phyloP scores from a whole-genome alignment of 2,888 invertebrate species.

The Leucania comma region DNA sequence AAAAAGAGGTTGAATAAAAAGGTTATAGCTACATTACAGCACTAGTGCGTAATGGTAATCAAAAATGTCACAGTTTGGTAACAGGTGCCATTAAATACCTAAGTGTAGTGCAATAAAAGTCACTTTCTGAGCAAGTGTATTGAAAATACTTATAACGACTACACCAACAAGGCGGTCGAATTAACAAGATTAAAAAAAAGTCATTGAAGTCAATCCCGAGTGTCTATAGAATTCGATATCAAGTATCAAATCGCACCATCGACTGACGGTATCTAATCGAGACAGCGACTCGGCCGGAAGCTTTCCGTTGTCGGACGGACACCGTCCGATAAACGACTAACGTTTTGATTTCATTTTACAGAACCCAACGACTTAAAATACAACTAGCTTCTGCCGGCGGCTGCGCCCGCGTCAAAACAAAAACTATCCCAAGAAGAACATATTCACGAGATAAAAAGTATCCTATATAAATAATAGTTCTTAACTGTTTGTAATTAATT shows the following conservation, averaged over 20 bases:
- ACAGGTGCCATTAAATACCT: too few species aligned
- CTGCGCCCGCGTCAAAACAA: too few species aligned
- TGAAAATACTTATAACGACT: background rate
- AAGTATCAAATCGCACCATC: slow-evolving; percentile 58
- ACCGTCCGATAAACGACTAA: slow-evolving; percentile 60
- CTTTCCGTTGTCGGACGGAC: slow-evolving; percentile 71
- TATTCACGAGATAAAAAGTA: too few species aligned
- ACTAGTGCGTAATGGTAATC: too few species aligned
- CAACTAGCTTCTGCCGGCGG: background rate
- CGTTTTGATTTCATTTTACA: slow-evolving; percentile 52
- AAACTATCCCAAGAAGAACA: too few species aligned
- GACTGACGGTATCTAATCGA: slow-evolving; percentile 71
- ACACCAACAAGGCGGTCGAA: background rate
- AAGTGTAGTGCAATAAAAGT: too few species aligned
- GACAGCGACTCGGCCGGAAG: slow-evolving; percentile 72
- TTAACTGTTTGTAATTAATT: too few species aligned
- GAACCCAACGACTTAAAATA: slow-evolving; percentile 20
- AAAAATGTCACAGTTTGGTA: too few species aligned
- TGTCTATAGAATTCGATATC: slow-evolving; percentile 41
- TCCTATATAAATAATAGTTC: too few species aligned
- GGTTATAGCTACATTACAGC: too few species aligned
- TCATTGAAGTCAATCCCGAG: background rate
- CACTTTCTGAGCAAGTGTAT: too few species aligned
- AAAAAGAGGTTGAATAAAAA: too few species aligned
- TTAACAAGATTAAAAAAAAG: background rate